A percentile compares a stretch with the other conserved stretches of the same genome.
Evolutionary conservation across 35 echinoderm and acorn worm species (phyloP).

Genomic region (Ophioderma brevispina): DNA sequence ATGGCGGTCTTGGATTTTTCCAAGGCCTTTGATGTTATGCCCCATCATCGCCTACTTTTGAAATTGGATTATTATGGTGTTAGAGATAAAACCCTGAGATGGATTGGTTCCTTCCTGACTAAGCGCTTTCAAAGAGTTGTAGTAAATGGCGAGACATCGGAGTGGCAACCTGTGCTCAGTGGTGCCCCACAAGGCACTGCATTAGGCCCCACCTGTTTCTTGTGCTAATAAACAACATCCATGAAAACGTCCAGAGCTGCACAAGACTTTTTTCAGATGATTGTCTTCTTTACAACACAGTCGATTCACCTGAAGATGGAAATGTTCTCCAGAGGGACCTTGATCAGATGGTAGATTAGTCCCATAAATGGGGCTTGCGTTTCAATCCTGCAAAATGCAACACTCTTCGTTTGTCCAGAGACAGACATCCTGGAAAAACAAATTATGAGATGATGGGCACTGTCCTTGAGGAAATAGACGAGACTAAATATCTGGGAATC

Average conservation of each 20-base stretch:
- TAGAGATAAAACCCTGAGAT: conserved; percentile 1
- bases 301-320: neutral
- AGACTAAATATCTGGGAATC: neutral
- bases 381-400: conserved; percentile 45
- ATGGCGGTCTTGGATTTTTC: conserved; percentile 39
- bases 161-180: conserved; percentile 47
- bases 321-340: conserved; percentile 22
- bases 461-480: neutral
- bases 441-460: neutral
- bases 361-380: conserved; percentile 27
- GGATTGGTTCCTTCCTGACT: conserved; percentile 35
- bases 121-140: conserved; percentile 41
- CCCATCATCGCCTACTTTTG: conserved; percentile 29
- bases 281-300: conserved; percentile 19
- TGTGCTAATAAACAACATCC: conserved; percentile 34
- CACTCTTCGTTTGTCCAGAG: neutral
- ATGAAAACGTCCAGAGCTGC: neutral
- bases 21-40: conserved; percentile 65
- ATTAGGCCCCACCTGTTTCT: conserved; percentile 56
- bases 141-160: conserved; percentile 39
- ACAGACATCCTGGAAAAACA: neutral
- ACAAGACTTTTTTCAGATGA: conserved; percentile 36
- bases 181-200: conserved; percentile 52
- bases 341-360: conserved; percentile 22
- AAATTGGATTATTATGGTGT: conserved; percentile 51